These are phyloP conservation scores for Phania funesta DNA, from an alignment of 2,888 invertebrate genomes.

Conservation along the genomic window DNA sequence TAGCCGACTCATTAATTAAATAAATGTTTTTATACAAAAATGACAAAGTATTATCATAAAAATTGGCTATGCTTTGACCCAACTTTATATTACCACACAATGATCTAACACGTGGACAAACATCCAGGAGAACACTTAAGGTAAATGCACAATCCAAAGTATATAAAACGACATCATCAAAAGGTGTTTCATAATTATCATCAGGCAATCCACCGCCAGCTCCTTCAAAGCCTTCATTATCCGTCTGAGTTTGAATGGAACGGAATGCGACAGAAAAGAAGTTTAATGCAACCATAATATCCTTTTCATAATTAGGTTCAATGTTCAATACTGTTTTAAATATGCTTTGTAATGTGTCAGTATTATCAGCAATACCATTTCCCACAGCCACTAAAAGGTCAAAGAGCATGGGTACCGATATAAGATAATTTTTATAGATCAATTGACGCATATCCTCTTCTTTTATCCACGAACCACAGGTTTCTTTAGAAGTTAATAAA, in stretches of 20 bases:
- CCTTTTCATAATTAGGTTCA: conserved; percentile 83
- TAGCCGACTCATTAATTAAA: conserved; percentile 74
- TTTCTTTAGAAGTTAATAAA: conserved; percentile 89
- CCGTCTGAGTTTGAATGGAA: conserved; percentile 76
- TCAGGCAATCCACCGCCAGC: conserved; percentile 73
- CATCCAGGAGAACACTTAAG: conserved; percentile 85
- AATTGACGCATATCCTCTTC: conserved; percentile 85
- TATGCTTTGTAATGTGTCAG: conserved; percentile 83
- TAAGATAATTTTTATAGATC: conserved; percentile 89
- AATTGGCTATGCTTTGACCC: conserved; percentile 85
- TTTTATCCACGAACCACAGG: conserved; percentile 85
- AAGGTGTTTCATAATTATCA: conserved; percentile 75
- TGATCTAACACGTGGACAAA: conserved; percentile 83
- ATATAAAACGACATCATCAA: conserved; percentile 86
- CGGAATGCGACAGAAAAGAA: conserved; percentile 82
- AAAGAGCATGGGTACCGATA: conserved; percentile 91
- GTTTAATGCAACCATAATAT: conserved; percentile 82
- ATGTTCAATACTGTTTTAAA: conserved; percentile 84
- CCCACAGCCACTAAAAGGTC: conserved; percentile 89
- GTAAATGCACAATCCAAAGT: conserved; percentile 87
- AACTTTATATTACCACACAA: conserved; percentile 83
- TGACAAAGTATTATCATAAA: conserved; percentile 89
- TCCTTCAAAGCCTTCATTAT: conserved; percentile 77
- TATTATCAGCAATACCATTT: conserved; percentile 84
- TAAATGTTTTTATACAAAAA: conserved; percentile 85